phyloP scores from a whole-genome alignment of 1,140 invertebrate species.

The Drosophila truncata region DNA sequence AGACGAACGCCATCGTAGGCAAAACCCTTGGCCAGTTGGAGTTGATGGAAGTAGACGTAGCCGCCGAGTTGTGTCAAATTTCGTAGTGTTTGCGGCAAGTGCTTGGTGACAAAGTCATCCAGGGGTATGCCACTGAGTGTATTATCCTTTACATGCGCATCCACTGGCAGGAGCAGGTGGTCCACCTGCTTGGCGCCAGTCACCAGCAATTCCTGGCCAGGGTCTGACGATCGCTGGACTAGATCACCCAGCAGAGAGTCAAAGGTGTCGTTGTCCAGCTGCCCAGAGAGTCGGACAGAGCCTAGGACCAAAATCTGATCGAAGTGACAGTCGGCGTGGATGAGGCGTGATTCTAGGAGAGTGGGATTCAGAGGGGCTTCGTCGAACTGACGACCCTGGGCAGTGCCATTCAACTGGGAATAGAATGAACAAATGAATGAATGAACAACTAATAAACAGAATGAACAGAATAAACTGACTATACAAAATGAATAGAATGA shows the following conservation, averaged over 20 bases:
- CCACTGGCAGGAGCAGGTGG: constrained; percentile 72
- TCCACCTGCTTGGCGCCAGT: constrained; percentile 83
- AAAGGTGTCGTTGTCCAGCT: constrained; percentile 71
- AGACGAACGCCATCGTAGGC: constrained; percentile 83
- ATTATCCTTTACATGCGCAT: constrained; percentile 59
- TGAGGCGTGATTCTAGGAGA: constrained; percentile 73
- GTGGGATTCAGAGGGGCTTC: constrained; percentile 85
- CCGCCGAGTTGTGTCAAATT: constrained; percentile 77
- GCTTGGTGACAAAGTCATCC: constrained; percentile 84
- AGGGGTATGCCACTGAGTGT: constrained; percentile 84
- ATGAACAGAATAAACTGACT: too few relatives aligned
- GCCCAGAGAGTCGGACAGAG: constrained; percentile 74
- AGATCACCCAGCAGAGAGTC: constrained; percentile 64
- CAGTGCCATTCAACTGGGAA: constrained; percentile 85
- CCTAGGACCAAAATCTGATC: constrained; percentile 85
- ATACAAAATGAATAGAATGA: neutral
- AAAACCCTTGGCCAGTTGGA: constrained; percentile 63
- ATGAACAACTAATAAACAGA: neutral
- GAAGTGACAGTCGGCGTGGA: constrained; percentile 85
- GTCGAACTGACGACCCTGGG: constrained; percentile 83
- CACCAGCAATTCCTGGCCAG: constrained; percentile 71
- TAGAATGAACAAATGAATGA: neutral
- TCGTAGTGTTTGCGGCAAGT: constrained; percentile 81
- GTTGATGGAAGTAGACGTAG: constrained; percentile 83
- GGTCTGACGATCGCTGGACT: constrained; percentile 69